These are phyloP conservation scores for Carterocephalus palaemon DNA, from an alignment of 2,888 invertebrate species.

Conservation along the genomic window DNA sequence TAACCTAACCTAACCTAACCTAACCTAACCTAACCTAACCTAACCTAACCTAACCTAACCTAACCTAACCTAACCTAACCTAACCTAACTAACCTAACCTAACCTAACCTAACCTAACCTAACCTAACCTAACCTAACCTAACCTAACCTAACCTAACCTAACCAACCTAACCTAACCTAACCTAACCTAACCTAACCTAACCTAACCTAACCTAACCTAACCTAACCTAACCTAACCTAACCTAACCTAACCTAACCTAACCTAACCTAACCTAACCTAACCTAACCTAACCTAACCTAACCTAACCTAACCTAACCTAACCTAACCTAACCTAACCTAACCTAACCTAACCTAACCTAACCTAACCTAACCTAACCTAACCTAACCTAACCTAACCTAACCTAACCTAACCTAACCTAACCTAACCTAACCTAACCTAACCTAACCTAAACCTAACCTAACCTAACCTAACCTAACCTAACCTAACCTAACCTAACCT, in stretches of 20 bases:
- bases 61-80: slow-evolving; percentile 8
- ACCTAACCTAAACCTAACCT: no score
- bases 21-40: slow-evolving; percentile 11
- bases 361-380: slow-evolving; percentile 15
- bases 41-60: slow-evolving; percentile 14
- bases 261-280: slow-evolving; percentile 15
- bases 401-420: slow-evolving; percentile 18
- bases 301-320: slow-evolving; percentile 15
- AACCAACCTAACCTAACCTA: slow-evolving; percentile 14
- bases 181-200: slow-evolving; percentile 2
- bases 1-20: slow-evolving; percentile 2
- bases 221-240: slow-evolving; percentile 10
- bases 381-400: slow-evolving; percentile 18
- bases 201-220: slow-evolving; percentile 2
- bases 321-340: slow-evolving; percentile 10
- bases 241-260: slow-evolving; percentile 16
- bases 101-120: slow-evolving; percentile 10
- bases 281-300: slow-evolving; percentile 14
- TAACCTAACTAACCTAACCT: slow-evolving; percentile 2
- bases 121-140: slow-evolving; percentile 14
- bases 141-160: slow-evolving; percentile 14
- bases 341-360: slow-evolving; percentile 11
- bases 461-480: slow-evolving; percentile 14
- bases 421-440: slow-evolving; percentile 13
- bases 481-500: slow-evolving; percentile 14